These are phyloP conservation scores for Saimiri boliviensis DNA, from an alignment of 2,113 vertebrate species.

Conservation along the genomic window DNA sequence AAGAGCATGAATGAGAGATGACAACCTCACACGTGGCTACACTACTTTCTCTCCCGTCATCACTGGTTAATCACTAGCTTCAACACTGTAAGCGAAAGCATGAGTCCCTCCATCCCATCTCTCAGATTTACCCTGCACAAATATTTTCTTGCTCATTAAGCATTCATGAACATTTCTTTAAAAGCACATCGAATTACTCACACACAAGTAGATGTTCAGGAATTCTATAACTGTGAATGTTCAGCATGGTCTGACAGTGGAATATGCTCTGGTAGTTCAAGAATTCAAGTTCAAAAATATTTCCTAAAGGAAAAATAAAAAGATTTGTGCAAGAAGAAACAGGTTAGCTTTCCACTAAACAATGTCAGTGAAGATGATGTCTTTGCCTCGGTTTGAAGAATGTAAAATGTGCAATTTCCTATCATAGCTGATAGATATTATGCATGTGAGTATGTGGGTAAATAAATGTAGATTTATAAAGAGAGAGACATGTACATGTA, in stretches of 20 bases:
- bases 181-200: conserved; percentile 76
- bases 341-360: not conserved
- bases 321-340: not conserved
- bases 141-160: conserved; percentile 65
- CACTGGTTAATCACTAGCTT: not conserved
- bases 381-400: conserved; percentile 18
- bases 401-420: conserved; percentile 62
- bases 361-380: not conserved
- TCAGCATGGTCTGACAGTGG: conserved; percentile 30
- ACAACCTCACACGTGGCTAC: rapidly evolving
- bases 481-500: no score
- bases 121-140: not conserved
- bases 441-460: no score
- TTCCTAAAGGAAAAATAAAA: conserved; percentile 14
- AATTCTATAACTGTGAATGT: conserved; percentile 49
- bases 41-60: no score
- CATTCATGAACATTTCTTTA: conserved; percentile 75
- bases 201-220: conserved; percentile 44
- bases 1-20: rapidly evolving
- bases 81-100: not conserved
- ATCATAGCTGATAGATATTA: conserved; percentile 20
- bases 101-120: not conserved
- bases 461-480: no score
- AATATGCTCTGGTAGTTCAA: conserved; percentile 58
- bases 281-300: conserved; percentile 69